These are phyloP conservation scores for Melinaea menophilus DNA, from an alignment of 2,888 invertebrate genomes.

Conservation along the genomic window DNA sequence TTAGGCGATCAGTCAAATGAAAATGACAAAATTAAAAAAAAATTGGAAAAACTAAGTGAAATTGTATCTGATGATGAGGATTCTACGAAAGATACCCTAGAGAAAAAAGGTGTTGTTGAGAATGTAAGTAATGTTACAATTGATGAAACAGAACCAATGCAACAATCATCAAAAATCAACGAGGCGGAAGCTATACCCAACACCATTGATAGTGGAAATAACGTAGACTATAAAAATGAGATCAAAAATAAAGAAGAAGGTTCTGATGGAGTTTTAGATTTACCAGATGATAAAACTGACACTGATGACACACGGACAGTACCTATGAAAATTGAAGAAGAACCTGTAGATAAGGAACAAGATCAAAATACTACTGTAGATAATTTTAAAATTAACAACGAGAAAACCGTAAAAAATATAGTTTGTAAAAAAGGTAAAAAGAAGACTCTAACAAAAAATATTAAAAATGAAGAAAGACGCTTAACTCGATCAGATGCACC, in stretches of 20 bases:
- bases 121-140: slow-evolving; percentile 10
- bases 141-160: slow-evolving; percentile 20
- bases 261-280: too few species aligned
- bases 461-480: slow-evolving; percentile 33
- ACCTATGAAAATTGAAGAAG: neutral
- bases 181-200: neutral
- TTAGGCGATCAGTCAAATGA: slow-evolving; percentile 60
- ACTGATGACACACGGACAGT: too few species aligned
- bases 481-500: slow-evolving; percentile 42
- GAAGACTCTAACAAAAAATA: slow-evolving; percentile 26
- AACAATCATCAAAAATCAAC: neutral
- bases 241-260: too few species aligned
- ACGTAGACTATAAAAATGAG: too few species aligned
- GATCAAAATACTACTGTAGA: slow-evolving; percentile 21
- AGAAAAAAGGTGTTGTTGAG: slow-evolving; percentile 10
- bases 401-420: slow-evolving; percentile 30
- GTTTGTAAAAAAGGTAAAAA: slow-evolving; percentile 35
- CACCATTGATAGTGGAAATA: neutral
- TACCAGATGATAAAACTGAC: too few species aligned
- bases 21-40: slow-evolving; percentile 76
- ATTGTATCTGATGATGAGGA: slow-evolving; percentile 74
- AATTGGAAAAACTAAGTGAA: slow-evolving; percentile 76
- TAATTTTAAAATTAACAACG: slow-evolving; percentile 16
- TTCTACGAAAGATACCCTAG: slow-evolving; percentile 21
- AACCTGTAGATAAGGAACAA: slow-evolving; percentile 15